These are phyloP conservation scores for Holacanthella duospinosa DNA, from an alignment of 2,888 invertebrate species.

Conservation along the genomic window DNA sequence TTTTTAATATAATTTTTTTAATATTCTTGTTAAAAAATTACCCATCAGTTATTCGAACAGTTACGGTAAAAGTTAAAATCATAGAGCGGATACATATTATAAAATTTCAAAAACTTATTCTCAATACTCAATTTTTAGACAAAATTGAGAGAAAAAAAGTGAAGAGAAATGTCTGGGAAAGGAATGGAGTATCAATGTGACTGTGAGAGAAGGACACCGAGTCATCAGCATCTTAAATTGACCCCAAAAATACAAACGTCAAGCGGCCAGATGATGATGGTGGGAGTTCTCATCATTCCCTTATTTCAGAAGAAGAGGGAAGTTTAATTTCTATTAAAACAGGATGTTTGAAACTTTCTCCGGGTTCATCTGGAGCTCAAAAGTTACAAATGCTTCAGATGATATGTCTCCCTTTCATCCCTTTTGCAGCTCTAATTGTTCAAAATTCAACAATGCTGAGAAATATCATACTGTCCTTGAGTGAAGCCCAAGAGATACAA, in stretches of 20 bases:
- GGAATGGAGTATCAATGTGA: too few species aligned
- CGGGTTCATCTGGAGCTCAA: constrained; percentile 39
- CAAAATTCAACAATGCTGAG: constrained; percentile 50
- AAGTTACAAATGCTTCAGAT: constrained; percentile 39
- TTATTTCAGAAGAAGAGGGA: constrained; percentile 26
- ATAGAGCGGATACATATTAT: too few species aligned
- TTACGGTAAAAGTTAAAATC: too few species aligned
- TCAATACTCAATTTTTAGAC: too few species aligned
- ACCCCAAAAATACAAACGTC: neutral
- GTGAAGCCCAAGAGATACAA: constrained; percentile 45
- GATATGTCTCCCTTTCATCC: constrained; percentile 50
- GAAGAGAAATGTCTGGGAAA: too few species aligned
- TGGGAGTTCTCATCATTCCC: constrained; percentile 23
- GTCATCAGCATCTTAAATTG: neutral
- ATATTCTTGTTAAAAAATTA: too few species aligned
- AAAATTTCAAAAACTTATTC: too few species aligned
- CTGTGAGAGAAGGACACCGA: neutral
- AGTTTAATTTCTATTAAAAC: constrained; percentile 16
- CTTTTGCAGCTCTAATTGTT: constrained; percentile 48
- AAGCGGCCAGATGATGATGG: constrained; percentile 6
- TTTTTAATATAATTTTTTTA: too few species aligned
- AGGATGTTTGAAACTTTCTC: constrained; percentile 34
- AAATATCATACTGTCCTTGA: constrained; percentile 45
- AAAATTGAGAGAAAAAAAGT: too few species aligned
- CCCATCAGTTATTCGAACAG: too few species aligned